Evolutionary conservation across 2,888 invertebrate genomes (phyloP).

Genomic region (Himalopsyche japonica): DNA sequence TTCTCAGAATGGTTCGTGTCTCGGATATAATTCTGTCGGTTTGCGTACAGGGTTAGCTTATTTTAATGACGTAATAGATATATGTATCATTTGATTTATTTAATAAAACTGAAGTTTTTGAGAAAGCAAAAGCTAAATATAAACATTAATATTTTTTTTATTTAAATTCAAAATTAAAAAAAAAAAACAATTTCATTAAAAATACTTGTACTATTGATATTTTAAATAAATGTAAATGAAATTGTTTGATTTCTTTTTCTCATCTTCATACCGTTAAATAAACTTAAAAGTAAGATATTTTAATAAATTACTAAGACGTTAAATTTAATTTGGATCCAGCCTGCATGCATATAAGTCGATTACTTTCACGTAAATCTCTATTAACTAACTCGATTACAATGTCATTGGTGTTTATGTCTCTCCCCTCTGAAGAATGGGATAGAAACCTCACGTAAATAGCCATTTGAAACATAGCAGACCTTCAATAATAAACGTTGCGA

Average conservation of each 20-base stretch:
- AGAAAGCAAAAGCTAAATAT: no score
- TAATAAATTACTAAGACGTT: background rate
- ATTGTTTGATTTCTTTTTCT: no score
- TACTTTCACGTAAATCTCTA: background rate
- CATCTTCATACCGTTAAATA: no score
- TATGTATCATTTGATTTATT: no score
- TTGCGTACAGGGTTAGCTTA: background rate
- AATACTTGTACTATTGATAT: no score
- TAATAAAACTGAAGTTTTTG: no score
- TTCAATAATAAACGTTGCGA: background rate
- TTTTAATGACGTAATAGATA: background rate
- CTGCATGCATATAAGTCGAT: background rate
- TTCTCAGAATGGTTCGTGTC: constrained; percentile 29
- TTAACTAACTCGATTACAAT: background rate
- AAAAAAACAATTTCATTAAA: no score
- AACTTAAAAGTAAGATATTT: no score
- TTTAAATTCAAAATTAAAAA: no score
- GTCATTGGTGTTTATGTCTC: background rate
- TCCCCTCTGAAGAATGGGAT: background rate
- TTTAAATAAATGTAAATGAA: no score
- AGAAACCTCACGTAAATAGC: background rate
- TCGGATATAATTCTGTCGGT: constrained; percentile 12
- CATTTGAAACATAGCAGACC: background rate
- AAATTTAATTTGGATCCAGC: background rate
- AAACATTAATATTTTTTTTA: no score